Evolutionary conservation across 1,140 invertebrate species (phyloP).

Genomic region (Lepidurus couesii): DNA sequence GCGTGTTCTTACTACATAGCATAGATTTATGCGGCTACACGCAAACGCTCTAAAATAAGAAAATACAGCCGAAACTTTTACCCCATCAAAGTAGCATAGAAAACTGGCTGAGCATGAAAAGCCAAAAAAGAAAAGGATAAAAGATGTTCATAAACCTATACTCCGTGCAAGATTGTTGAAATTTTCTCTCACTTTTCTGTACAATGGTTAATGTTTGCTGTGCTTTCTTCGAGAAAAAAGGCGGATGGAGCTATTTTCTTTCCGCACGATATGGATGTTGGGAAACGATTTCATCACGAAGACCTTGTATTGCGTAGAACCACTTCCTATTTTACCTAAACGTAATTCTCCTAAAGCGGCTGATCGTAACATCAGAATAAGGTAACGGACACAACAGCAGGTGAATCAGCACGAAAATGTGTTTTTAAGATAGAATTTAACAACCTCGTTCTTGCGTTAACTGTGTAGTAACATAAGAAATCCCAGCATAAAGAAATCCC

Average conservation of each 20-base stretch:
- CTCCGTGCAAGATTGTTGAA: too few species aligned
- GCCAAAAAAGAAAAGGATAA: too few species aligned
- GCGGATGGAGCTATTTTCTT: not conserved
- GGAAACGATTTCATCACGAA: not conserved
- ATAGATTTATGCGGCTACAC: not conserved
- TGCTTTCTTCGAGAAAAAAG: too few species aligned
- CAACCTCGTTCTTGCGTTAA: not conserved
- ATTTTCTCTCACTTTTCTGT: too few species aligned
- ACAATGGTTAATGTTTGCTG: too few species aligned
- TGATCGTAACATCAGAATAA: not conserved
- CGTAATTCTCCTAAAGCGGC: not conserved
- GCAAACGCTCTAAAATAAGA: not conserved
- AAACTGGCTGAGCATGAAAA: not conserved
- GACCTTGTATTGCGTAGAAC: not conserved
- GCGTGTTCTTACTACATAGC: not conserved
- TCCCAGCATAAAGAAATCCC: not conserved
- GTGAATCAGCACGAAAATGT: not conserved
- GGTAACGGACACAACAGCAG: constrained; percentile 13
- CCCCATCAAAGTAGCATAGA: not conserved
- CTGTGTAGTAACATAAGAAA: not conserved
- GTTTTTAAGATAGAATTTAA: not conserved
- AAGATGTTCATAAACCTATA: too few species aligned
- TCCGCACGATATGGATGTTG: not conserved
- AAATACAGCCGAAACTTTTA: not conserved
- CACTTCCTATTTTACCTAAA: not conserved